Evolutionary conservation across 2,888 invertebrate genomes (phyloP).

Genomic region (Malachius bipustulatus): DNA sequence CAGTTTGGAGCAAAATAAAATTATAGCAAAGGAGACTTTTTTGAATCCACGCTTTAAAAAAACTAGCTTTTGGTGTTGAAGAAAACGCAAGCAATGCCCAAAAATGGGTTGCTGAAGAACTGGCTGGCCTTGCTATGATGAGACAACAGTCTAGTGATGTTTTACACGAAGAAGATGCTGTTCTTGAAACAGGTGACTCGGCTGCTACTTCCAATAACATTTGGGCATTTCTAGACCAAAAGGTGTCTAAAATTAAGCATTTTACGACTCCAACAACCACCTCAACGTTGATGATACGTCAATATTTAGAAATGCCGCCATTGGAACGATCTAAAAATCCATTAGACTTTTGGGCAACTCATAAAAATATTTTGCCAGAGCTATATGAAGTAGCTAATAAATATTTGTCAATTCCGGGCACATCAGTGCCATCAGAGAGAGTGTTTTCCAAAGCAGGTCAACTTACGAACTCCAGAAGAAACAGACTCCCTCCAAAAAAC

Average conservation of each 20-base stretch:
- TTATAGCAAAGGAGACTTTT: conserved; percentile 17
- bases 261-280: conserved; percentile 10
- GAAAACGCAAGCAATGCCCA: conserved; percentile 12
- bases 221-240: conserved; percentile 14
- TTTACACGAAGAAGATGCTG: too few relatives aligned
- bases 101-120: conserved; percentile 11
- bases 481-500: conserved; percentile 13
- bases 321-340: conserved; percentile 14
- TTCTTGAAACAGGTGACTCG: too few relatives aligned
- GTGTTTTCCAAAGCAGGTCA: conserved; percentile 22
- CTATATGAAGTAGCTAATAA: conserved; percentile 17
- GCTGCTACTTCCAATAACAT: conserved; percentile 4
- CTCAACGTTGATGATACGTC: conserved; percentile 10
- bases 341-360: conserved; percentile 18
- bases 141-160: too few relatives aligned
- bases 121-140: too few relatives aligned
- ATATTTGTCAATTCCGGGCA: conserved; percentile 19
- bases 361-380: conserved; percentile 18
- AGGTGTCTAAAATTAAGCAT: conserved; percentile 10
- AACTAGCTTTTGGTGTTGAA: conserved; percentile 9
- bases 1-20: conserved; percentile 17
- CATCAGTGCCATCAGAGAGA: conserved; percentile 22
- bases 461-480: conserved; percentile 17
- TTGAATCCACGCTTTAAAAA: conserved; percentile 14
- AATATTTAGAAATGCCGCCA: conserved; percentile 16